Evolutionary conservation across 1,140 invertebrate genomes (phyloP).

Genomic region (Mactra quadrangularis): DNA sequence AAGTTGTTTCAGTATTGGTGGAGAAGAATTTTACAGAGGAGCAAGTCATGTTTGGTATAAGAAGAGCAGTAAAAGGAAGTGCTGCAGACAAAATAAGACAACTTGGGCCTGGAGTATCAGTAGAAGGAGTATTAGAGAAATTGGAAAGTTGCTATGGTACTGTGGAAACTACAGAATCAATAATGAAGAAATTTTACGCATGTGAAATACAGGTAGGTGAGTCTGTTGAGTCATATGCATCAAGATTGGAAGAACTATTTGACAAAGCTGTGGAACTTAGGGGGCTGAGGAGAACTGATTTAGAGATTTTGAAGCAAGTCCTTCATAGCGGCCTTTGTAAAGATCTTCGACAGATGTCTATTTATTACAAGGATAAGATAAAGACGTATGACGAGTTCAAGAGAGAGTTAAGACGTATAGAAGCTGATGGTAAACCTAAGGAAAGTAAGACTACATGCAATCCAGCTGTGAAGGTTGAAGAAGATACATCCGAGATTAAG

Average conservation of each 20-base stretch:
- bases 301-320: not conserved
- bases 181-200: slow-evolving; percentile 12
- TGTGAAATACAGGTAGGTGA: not conserved
- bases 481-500: not conserved
- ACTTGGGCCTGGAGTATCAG: slow-evolving; percentile 1
- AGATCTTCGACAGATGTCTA: not conserved
- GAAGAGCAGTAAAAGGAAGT: not conserved
- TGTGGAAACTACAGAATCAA: not conserved
- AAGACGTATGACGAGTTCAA: slow-evolving; percentile 5
- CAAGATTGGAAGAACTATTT: slow-evolving; percentile 8
- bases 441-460: not conserved
- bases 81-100: not conserved
- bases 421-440: not conserved
- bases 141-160: not conserved
- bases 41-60: slow-evolving; percentile 2
- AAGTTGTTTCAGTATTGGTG: not conserved
- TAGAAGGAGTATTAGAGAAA: slow-evolving; percentile 3
- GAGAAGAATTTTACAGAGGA: slow-evolving; percentile 4
- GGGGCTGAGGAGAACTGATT: not conserved
- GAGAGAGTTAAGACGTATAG: not conserved
- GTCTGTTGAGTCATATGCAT: not conserved
- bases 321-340: not conserved
- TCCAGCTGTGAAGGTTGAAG: not conserved
- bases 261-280: not conserved
- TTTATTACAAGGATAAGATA: not conserved